Conservation (phyloP, 2,888 invertebrate genomes). For the Bruchidius siliquastri region DNA sequence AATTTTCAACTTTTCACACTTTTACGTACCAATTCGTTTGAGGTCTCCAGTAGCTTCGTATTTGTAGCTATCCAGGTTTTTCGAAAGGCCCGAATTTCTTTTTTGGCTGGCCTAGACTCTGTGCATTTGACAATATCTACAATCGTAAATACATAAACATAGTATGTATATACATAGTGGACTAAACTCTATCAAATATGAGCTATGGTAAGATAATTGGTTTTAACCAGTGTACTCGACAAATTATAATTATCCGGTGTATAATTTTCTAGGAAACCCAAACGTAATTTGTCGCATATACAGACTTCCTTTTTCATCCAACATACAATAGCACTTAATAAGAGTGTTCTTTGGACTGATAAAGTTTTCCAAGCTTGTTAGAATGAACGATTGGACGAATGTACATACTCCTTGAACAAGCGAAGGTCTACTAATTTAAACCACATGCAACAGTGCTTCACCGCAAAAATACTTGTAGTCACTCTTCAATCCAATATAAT, state of each 20-base stretch:
- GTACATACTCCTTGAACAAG: neutral
- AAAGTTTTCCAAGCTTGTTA: neutral
- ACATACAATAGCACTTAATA: neutral
- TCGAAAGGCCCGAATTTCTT: too few relatives aligned
- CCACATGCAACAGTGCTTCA: neutral
- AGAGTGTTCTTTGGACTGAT: neutral
- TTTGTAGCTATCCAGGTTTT: too few relatives aligned
- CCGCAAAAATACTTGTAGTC: neutral
- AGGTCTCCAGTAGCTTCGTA: too few relatives aligned
- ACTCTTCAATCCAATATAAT: neutral
- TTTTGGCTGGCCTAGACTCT: too few relatives aligned
- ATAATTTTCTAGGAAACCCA: neutral
- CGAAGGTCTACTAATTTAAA: neutral
- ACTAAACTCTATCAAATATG: too few relatives aligned
- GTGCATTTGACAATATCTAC: too few relatives aligned
- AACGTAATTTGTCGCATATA: neutral
- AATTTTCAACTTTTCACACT: too few relatives aligned
- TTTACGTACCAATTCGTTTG: too few relatives aligned
- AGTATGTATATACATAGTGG: too few relatives aligned
- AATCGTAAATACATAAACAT: too few relatives aligned
- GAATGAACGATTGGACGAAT: neutral
- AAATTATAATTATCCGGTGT: neutral
- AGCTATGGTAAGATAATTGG: neutral
- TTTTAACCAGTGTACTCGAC: neutral
- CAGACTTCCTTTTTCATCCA: neutral